Base-by-base conservation (phyloP, 1,140 invertebrate species). In the Galleria mellonella region DNA sequence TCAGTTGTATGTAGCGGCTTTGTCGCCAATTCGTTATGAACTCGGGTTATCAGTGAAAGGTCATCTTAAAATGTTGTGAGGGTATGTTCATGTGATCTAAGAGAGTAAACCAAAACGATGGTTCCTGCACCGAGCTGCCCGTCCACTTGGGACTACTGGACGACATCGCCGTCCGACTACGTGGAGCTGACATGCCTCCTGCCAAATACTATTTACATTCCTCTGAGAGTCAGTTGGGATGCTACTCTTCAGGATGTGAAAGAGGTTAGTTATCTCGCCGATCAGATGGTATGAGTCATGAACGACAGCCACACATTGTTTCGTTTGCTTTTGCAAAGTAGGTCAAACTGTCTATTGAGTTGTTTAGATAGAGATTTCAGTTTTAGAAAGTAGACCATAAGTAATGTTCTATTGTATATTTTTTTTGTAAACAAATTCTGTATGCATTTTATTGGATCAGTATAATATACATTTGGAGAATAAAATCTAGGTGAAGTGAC, bases 211-310 rank as follows among this genome's bases (percentile, higher is more conserved):
- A 88, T 95, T 62, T 83, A 93, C 59, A 91, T 96, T 54, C 88
- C 90, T 27, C 68, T 96, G 6, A 88, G 88, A 47, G 91, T 91
- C 10, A 91, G 89, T 64, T 89, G 90, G 56, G 91, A 93, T 85
- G 89, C 91, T 15, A 93, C 92, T 27, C 89, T 97, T 30, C 88
- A 90, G 11, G 94, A 96, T 87, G 92, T 97, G 33, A 97, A 97
- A 87, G 93, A 93, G 88, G 94, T 95, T 87, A 88, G 72, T 71
- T 51, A 38, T 9, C 12, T 42, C 53, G 39, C 40, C 55, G 42
- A 55, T 50, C 39, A 41, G 44, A 56, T 43, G 49, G 37, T 47
- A 55, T 78, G 75, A 78, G 47, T 76, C 74, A 82, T 47, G 39
- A 50, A 32, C 55, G 17, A 60, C 46, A 44, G 50, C 53, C 53